A percentile compares a stretch with the other conserved stretches of the same genome.
Conservation (phyloP, 2,113 vertebrate species). For the Bambusicola thoracicus region DNA sequence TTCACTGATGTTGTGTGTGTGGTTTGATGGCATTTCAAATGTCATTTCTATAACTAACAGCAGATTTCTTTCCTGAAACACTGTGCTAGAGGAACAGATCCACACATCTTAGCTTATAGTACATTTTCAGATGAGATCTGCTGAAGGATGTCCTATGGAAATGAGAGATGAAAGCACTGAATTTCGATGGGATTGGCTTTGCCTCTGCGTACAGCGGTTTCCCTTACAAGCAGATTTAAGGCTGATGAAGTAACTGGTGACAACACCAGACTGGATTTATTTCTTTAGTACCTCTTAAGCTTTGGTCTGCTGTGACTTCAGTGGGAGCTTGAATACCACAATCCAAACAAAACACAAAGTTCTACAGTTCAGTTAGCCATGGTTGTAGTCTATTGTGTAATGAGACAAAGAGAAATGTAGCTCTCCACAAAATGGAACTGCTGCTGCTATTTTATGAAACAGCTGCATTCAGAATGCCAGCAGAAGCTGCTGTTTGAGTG, state of each 20-base stretch:
- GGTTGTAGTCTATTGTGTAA: constrained; percentile 11
- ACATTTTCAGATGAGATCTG: neutral
- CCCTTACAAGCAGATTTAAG: neutral
- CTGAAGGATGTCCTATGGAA: neutral
- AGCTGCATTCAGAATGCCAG: constrained; percentile 1
- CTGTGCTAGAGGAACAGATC: neutral
- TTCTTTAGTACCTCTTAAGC: neutral
- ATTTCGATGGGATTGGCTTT: neutral
- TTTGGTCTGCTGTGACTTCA: neutral
- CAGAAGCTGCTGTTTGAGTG: constrained; percentile 59
- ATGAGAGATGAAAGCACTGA: neutral
- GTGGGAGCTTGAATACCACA: neutral
- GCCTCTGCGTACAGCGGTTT: neutral
- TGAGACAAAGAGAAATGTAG: constrained; percentile 43
- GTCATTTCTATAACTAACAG: neutral
- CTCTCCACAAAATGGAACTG: neutral
- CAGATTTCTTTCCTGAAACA: neutral
- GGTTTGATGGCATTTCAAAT: neutral
- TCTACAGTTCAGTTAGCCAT: neutral
- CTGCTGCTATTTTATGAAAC: constrained; percentile 11
- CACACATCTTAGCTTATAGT: neutral
- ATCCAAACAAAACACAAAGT: constrained; percentile 19
- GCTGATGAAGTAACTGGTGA: neutral
- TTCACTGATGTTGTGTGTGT: neutral
- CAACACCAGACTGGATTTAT: neutral